phyloP scores from a whole-genome alignment of 2,797 vertebrate genomes.

The Hafferia zeledoni region DNA sequence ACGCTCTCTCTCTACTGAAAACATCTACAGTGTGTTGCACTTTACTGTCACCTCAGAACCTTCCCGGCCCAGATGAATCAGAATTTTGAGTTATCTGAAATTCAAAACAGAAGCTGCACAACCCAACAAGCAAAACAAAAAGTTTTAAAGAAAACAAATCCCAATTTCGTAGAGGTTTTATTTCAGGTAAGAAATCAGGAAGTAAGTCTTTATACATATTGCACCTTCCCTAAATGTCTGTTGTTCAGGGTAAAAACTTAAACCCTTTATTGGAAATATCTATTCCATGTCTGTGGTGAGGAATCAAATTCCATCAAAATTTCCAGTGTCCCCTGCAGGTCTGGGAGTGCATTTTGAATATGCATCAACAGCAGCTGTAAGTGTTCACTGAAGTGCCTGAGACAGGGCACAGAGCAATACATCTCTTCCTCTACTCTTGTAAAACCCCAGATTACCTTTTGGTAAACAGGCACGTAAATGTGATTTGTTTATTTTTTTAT shows the following conservation, averaged over 20 bases:
- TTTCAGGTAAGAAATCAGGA: not conserved
- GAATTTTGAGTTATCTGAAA: not conserved
- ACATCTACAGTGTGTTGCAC: too few species aligned
- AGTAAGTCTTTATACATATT: not conserved
- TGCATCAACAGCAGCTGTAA: not conserved
- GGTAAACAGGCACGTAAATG: constrained; percentile 12
- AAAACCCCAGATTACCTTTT: constrained; percentile 2
- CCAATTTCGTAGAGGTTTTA: not conserved
- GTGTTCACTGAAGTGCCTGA: not conserved
- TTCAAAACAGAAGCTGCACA: not conserved
- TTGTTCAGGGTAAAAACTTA: not conserved
- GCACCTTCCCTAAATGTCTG: not conserved
- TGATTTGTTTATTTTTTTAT: constrained; percentile 10
- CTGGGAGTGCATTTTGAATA: not conserved
- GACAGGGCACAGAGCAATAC: not conserved
- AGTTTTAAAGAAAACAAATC: not conserved
- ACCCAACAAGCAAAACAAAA: not conserved
- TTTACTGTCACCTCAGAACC: not conserved
- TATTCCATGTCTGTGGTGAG: fast-evolving
- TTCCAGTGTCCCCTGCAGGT: not conserved
- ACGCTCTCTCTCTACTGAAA: not conserved
- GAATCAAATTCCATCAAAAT: not conserved
- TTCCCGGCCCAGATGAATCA: not conserved
- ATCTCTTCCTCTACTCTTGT: not conserved
- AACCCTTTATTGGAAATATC: not conserved